phyloP scores from a whole-genome alignment of 2,113 vertebrate genomes.

The Phylloscopus trochiloides region DNA sequence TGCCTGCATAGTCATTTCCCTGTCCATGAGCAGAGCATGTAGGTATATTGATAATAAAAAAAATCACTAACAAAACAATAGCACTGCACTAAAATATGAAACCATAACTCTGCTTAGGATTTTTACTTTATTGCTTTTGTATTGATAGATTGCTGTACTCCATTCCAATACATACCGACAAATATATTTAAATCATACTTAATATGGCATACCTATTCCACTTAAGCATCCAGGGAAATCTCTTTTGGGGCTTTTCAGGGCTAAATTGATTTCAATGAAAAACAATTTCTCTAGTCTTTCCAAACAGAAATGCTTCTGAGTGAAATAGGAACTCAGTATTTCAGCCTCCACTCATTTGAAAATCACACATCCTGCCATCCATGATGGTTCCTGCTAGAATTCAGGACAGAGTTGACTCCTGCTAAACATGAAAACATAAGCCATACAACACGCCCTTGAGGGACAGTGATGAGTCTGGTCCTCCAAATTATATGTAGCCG shows the following conservation, averaged over 20 bases:
- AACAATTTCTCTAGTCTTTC: constrained; percentile 29
- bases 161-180: not conserved
- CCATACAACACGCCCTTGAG: not conserved
- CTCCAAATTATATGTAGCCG: not conserved
- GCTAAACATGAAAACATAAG: not conserved
- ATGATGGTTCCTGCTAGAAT: not conserved
- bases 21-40: not conserved
- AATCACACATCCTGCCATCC: not conserved
- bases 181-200: constrained; percentile 31
- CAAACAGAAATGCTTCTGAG: constrained; percentile 2
- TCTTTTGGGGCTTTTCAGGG: not conserved
- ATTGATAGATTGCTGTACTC: not conserved
- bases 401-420: not conserved
- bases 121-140: not conserved
- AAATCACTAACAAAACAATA: not conserved
- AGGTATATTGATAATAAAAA: not conserved
- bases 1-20: not conserved
- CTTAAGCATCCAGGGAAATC: constrained; percentile 1
- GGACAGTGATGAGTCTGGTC: not conserved
- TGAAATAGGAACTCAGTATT: constrained; percentile 15
- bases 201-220: not conserved
- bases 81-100: not conserved
- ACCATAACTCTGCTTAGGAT: not conserved
- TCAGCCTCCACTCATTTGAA: constrained; percentile 31
- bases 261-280: constrained; percentile 21